A percentile compares a stretch with the other conserved stretches of the same genome.
Evolutionary conservation across 2,888 invertebrate genomes (phyloP).

Genomic region (Sphaerophoria taeniata): DNA sequence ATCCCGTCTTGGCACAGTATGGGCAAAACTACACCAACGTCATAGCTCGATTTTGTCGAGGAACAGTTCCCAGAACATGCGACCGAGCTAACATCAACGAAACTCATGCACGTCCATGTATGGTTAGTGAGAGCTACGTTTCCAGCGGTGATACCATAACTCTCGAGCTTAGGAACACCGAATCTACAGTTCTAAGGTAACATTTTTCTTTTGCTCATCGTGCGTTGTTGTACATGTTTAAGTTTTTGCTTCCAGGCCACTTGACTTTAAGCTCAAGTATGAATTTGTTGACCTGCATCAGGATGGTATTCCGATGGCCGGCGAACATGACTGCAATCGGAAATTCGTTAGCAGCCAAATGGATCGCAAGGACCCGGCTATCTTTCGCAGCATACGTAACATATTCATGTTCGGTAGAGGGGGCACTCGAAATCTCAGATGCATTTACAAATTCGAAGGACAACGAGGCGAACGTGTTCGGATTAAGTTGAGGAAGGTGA

Average conservation of each 20-base stretch:
- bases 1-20: slow-evolving; percentile 83
- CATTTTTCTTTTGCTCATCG: background rate
- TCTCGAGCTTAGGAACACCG: slow-evolving; percentile 90
- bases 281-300: slow-evolving; percentile 95
- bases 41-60: slow-evolving; percentile 91
- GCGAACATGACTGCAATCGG: slow-evolving; percentile 87
- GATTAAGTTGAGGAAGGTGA: slow-evolving; percentile 89
- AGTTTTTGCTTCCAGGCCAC: slow-evolving; percentile 85
- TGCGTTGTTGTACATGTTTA: background rate
- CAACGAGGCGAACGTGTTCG: slow-evolving; percentile 91
- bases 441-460: slow-evolving; percentile 94
- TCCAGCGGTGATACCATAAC: slow-evolving; percentile 92
- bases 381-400: slow-evolving; percentile 91
- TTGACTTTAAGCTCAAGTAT: slow-evolving; percentile 92
- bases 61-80: slow-evolving; percentile 91
- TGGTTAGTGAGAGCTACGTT: slow-evolving; percentile 91
- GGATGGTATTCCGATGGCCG: slow-evolving; percentile 91
- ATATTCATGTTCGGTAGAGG: slow-evolving; percentile 94
- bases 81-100: slow-evolving; percentile 89
- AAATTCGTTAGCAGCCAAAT: slow-evolving; percentile 87
- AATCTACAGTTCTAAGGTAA: slow-evolving; percentile 93
- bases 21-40: slow-evolving; percentile 88
- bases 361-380: slow-evolving; percentile 86
- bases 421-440: slow-evolving; percentile 92
- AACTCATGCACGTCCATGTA: slow-evolving; percentile 88